Evolutionary conservation across 2,888 invertebrate species (phyloP).

Genomic region (Morpho deidamia): DNA sequence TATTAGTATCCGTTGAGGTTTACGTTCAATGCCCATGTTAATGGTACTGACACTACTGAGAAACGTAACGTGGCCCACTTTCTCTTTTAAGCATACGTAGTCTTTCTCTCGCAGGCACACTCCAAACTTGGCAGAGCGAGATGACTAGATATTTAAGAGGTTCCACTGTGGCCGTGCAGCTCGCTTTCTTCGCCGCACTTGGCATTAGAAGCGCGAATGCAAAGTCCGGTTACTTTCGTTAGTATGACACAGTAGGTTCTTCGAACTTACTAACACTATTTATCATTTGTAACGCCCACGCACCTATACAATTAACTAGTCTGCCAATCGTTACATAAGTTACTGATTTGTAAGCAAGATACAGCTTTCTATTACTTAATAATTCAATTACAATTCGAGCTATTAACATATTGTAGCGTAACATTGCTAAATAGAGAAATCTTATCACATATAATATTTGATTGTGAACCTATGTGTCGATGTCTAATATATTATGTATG

Average conservation of each 20-base stretch:
- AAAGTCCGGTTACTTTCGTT: conserved; percentile 77
- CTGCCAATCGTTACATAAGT: conserved; percentile 46
- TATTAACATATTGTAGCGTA: conserved; percentile 18
- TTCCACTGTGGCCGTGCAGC: conserved; percentile 60
- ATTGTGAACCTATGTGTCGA: not conserved
- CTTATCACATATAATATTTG: not conserved
- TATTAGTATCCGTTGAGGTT: conserved; percentile 62
- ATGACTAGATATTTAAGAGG: conserved; percentile 51
- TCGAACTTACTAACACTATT: conserved; percentile 23
- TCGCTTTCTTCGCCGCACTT: conserved; percentile 77
- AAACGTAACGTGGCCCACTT: conserved; percentile 78
- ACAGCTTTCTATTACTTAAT: conserved; percentile 19
- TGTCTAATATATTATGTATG: conserved; percentile 4
- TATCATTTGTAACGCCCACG: conserved; percentile 27
- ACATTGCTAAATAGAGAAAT: conserved; percentile 9
- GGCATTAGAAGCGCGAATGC: conserved; percentile 63
- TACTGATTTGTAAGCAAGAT: conserved; percentile 11
- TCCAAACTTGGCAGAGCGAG: conserved; percentile 48
- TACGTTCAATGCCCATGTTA: conserved; percentile 74
- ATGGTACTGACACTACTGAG: conserved; percentile 72
- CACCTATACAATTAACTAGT: conserved; percentile 49
- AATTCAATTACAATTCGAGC: not conserved
- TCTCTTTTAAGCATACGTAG: conserved; percentile 71
- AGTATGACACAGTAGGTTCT: conserved; percentile 52
- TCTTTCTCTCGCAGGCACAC: conserved; percentile 53